Evolutionary conservation across 2,888 invertebrate genomes (phyloP).

Genomic region (Agonum fuliginosum): DNA sequence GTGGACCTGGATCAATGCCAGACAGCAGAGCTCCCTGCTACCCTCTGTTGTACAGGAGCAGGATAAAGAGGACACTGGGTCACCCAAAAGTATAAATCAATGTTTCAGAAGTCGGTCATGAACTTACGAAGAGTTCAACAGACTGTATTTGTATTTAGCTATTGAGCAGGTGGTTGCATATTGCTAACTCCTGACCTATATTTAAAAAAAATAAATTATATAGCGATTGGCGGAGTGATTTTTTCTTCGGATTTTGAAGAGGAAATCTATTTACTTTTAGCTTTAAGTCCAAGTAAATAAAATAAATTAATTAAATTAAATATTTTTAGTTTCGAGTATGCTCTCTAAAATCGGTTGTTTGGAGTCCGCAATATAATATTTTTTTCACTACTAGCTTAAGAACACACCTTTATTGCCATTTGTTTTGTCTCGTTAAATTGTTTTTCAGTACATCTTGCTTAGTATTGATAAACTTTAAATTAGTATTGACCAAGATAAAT

Average conservation of each 20-base stretch:
- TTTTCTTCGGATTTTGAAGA: not conserved
- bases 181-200: slow-evolving; percentile 26
- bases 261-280: not conserved
- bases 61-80: slow-evolving; percentile 23
- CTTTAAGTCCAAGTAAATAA: not conserved
- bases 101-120: slow-evolving; percentile 51
- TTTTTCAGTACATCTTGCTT: too few species aligned
- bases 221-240: not conserved
- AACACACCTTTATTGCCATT: too few species aligned
- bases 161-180: slow-evolving; percentile 54
- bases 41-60: slow-evolving; percentile 10
- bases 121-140: slow-evolving; percentile 45
- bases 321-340: too few species aligned
- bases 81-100: slow-evolving; percentile 24
- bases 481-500: too few species aligned
- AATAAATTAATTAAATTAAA: not conserved
- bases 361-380: too few species aligned
- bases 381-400: too few species aligned
- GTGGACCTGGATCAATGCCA: slow-evolving; percentile 47
- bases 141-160: slow-evolving; percentile 22
- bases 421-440: too few species aligned
- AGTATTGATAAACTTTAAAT: too few species aligned
- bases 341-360: too few species aligned
- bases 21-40: not conserved
- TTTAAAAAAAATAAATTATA: too few species aligned